Evolutionary conservation across 2,797 vertebrate genomes (phyloP).

Genomic region (Malurus splendens): DNA sequence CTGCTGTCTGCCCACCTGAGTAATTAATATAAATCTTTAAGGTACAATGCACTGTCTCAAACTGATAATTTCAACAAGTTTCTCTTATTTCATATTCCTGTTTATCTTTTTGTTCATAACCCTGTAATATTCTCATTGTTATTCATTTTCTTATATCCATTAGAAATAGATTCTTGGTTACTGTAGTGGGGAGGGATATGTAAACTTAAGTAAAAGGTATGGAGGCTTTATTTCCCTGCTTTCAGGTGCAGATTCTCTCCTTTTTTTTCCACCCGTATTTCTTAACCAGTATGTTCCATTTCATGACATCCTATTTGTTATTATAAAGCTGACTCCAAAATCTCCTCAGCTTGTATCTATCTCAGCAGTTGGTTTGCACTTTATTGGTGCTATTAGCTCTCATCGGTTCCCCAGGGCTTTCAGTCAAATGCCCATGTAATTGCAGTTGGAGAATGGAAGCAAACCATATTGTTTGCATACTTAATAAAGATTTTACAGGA

Average conservation of each 20-base stretch:
- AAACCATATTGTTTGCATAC: background rate
- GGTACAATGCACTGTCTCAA: background rate
- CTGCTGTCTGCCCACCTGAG: background rate
- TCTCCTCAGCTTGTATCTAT: background rate
- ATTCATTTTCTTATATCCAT: background rate
- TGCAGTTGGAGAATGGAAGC: background rate
- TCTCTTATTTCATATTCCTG: background rate
- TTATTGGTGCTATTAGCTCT: background rate
- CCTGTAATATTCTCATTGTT: background rate
- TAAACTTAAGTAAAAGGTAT: background rate
- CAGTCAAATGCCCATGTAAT: background rate
- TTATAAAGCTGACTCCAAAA: background rate
- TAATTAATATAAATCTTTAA: background rate
- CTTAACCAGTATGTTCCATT: background rate
- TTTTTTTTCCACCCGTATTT: background rate
- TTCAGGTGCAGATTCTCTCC: background rate
- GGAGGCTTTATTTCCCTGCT: background rate
- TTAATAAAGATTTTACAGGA: slow-evolving; percentile 12
- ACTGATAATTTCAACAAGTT: background rate
- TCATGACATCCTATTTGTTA: background rate
- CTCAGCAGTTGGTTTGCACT: background rate
- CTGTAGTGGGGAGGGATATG: background rate
- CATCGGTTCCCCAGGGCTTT: background rate
- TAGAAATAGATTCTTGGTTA: background rate
- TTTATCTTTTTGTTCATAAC: background rate